Conservation (phyloP, 2,797 vertebrate genomes). For the Myotis planiceps region DNA sequence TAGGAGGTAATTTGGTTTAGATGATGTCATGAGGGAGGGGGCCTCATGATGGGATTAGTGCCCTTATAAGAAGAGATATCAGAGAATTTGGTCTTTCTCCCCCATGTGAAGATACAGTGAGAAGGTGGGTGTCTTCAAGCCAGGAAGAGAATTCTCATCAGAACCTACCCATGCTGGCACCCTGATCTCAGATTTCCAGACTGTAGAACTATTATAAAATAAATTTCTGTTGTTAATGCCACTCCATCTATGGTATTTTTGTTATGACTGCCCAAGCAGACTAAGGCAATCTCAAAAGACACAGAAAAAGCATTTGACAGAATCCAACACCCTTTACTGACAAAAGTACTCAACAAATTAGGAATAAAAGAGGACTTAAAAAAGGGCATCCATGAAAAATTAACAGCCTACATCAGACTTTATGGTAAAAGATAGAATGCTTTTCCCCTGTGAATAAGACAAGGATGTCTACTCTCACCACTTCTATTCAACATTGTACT, state of each 20-base stretch:
- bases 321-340: neutral
- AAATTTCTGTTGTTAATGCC: neutral
- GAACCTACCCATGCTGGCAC: neutral
- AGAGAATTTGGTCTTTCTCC: neutral
- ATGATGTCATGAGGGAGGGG: neutral
- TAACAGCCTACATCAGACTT: neutral
- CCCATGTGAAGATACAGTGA: neutral
- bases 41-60: neutral
- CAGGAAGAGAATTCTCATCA: neutral
- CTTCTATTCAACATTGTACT: neutral
- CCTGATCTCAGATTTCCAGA: neutral
- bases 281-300: neutral
- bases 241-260: neutral
- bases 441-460: neutral
- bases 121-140: neutral
- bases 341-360: neutral
- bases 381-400: neutral
- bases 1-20: neutral
- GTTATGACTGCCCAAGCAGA: neutral
- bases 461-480: neutral
- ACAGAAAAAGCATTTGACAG: neutral
- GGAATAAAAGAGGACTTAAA: neutral
- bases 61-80: neutral
- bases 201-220: neutral
- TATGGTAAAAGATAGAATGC: neutral